Conservation (phyloP, 2,888 invertebrate species). For the Cepaea hortensis region DNA sequence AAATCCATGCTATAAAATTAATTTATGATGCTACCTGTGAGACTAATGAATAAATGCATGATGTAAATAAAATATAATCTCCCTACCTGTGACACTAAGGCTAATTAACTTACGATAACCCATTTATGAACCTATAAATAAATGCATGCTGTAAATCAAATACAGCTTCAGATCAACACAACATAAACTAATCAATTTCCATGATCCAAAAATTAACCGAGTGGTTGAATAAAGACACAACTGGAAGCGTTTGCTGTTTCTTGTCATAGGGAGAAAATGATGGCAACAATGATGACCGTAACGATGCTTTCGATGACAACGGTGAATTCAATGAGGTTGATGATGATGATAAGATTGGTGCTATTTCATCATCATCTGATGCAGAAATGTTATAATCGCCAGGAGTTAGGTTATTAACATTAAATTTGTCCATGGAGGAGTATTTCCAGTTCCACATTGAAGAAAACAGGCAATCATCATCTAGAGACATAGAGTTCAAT, state of each 20-base stretch:
- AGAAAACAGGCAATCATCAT: background rate
- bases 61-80: no score
- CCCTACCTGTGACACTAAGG: no score
- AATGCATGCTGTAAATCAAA: no score
- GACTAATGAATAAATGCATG: no score
- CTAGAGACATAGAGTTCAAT: background rate
- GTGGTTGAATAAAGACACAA: constrained; percentile 38
- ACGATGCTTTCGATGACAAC: background rate
- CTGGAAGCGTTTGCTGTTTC: constrained; percentile 20
- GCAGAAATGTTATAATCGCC: constrained; percentile 8
- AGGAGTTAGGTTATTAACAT: background rate
- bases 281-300: background rate
- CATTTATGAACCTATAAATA: no score
- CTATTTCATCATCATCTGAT: background rate
- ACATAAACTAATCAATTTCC: constrained; percentile 35
- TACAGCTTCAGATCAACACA: no score
- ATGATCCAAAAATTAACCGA: constrained; percentile 40
- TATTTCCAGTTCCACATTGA: constrained; percentile 40
- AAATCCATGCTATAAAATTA: no score
- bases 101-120: no score
- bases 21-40: no score
- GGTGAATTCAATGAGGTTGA: background rate
- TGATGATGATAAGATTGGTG: background rate
- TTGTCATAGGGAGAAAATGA: background rate
- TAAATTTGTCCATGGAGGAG: constrained; percentile 1